phyloP scores from a whole-genome alignment of 2,797 vertebrate genomes.

The Pipistrellus kuhlii region DNA sequence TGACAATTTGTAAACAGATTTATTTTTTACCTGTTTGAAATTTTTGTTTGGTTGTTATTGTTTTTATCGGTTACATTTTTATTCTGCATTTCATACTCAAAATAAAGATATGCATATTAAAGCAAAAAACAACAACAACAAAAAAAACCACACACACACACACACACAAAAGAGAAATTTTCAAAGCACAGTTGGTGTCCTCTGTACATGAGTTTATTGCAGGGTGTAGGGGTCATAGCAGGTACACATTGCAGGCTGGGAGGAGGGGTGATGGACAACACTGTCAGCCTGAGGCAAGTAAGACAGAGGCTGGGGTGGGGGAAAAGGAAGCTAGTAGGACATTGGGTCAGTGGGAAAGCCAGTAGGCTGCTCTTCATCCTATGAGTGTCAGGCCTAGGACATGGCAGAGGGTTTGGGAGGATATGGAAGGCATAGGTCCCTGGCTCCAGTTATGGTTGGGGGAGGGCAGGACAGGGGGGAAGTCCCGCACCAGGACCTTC shows the following conservation, averaged over 20 bases:
- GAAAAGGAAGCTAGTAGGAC: background rate
- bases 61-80: background rate
- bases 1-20: background rate
- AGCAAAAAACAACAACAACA: background rate
- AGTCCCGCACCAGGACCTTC: background rate
- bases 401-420: background rate
- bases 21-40: background rate
- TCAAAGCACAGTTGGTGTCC: background rate
- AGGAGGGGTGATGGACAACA: background rate
- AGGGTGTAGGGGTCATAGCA: background rate
- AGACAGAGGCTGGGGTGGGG: background rate
- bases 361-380: background rate
- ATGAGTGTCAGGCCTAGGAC: background rate
- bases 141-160: too few relatives aligned
- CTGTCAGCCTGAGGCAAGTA: background rate
- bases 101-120: background rate
- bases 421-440: background rate
- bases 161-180: background rate
- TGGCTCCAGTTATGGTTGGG: conserved; percentile 33
- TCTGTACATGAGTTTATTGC: background rate
- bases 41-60: background rate
- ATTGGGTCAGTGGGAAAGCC: background rate
- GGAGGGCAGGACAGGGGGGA: background rate
- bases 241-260: background rate
- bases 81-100: background rate